Conservation (phyloP, 2,113 vertebrate species). For the Piaya cayana region DNA sequence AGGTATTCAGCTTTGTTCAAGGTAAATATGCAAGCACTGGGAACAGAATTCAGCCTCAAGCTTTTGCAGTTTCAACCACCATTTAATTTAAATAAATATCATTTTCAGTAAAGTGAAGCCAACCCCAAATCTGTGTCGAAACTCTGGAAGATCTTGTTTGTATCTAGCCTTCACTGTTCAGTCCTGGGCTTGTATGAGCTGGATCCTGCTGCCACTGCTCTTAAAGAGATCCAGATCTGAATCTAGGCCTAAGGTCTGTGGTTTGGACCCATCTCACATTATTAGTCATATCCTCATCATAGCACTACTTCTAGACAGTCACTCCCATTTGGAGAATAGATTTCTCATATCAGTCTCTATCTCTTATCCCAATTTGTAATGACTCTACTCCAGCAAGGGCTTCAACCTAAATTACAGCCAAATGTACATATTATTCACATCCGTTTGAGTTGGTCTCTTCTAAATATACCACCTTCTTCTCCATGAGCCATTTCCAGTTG, state of each 20-base stretch:
- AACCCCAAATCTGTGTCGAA: neutral
- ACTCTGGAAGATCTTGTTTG: neutral
- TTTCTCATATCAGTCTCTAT: neutral
- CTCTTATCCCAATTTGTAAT: neutral
- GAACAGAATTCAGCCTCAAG: neutral
- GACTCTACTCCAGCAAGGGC: neutral
- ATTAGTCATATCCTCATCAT: slow-evolving; percentile 27
- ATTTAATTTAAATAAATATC: neutral
- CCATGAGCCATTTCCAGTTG: neutral
- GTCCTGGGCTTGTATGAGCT: neutral
- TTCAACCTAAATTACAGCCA: neutral
- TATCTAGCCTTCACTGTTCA: neutral
- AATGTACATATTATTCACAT: rapidly evolving
- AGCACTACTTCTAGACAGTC: neutral
- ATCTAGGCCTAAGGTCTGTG: neutral
- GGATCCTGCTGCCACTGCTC: neutral
- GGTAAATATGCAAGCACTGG: neutral
- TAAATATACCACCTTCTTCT: neutral
- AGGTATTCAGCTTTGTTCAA: slow-evolving; percentile 30
- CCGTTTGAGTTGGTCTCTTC: neutral
- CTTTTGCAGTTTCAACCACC: neutral
- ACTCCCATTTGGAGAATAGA: neutral
- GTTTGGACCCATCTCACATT: neutral
- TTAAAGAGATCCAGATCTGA: neutral
- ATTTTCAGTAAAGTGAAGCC: neutral